These are phyloP conservation scores for Megatriorchis doriae DNA, from an alignment of 2,113 vertebrate genomes.

Conservation along the genomic window DNA sequence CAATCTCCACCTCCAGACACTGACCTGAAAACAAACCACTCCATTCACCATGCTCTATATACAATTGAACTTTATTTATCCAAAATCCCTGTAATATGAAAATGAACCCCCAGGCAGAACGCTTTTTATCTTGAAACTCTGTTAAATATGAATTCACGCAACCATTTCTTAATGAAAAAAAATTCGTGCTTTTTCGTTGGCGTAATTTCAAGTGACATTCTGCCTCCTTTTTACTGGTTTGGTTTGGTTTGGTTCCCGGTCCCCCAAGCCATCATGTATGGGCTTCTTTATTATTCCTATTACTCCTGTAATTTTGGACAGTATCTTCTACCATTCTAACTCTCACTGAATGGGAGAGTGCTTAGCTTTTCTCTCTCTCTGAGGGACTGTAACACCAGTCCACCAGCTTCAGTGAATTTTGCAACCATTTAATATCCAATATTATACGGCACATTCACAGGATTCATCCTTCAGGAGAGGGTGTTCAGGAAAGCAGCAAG, in stretches of 20 bases:
- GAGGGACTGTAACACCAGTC: not conserved
- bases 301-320: not conserved
- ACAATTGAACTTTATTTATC: not conserved
- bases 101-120: not conserved
- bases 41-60: not conserved
- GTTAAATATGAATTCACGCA: not conserved
- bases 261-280: not conserved
- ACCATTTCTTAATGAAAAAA: not conserved
- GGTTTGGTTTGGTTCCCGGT: too few species aligned
- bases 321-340: not conserved
- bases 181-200: not conserved
- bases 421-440: not conserved
- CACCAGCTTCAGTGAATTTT: not conserved
- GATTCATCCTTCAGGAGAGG: not conserved
- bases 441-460: not conserved
- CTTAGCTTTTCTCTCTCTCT: not conserved
- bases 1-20: not conserved
- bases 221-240: not conserved
- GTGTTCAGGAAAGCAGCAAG: not conserved
- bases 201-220: not conserved
- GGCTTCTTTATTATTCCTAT: not conserved
- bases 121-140: not conserved
- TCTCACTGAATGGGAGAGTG: not conserved
- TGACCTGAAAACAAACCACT: not conserved
- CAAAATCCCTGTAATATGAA: not conserved